Base-by-base conservation (phyloP, 2,113 vertebrate genomes). In the Myocastor coypus region DNA sequence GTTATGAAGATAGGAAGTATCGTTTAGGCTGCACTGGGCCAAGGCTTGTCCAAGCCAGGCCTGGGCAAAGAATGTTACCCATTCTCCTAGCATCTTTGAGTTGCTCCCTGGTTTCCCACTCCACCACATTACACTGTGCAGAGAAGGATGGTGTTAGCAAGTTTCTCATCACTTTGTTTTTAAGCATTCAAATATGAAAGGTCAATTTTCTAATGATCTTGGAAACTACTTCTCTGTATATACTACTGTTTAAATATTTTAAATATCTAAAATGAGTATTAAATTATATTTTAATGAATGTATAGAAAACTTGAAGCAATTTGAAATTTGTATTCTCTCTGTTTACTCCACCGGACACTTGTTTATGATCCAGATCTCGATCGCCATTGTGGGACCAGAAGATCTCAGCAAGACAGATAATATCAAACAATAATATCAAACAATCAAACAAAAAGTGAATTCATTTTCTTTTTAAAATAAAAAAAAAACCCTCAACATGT, bases 21-120 rank as follows among this genome's bases (percentile, higher is more conserved):
- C 20, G 50, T 59, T 61, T 77, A 40, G 66, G 28, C 5, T 52
- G 16, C 8, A 24, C 0, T 80, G 46, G 22, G 50, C 83, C 5
- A 22, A 89, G 26, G 2, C 22, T 42, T 77, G 5, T 77, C 40
- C 40, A 77, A 77, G 16, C 93, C 87, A 94, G 78, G 59, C 78
- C 73, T 94, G 75, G 71, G 81, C 91, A 37, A 22, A 96, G 94
- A 57, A 57, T 90, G 91, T 71, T 95, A 46, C 61, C 96, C 94
- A 68, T 83, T 95, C 93, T 77, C 57, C 91, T 97, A 96, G 55
- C 64, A 63, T 57, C 69, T 88, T 37, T 93, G 96, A 96, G 2
- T 20, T 52, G 52, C 13, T 75, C 83, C 20, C 40, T 50, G 0
- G 7, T 5, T 0, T 3, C 6, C 11, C 7, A 0, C 13, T 1